Percentiles rank a stretch among this genome's conserved stretches.
Evolutionary conservation across 1,140 invertebrate genomes (phyloP).

Genomic region (Tetramorium simillimum): DNA sequence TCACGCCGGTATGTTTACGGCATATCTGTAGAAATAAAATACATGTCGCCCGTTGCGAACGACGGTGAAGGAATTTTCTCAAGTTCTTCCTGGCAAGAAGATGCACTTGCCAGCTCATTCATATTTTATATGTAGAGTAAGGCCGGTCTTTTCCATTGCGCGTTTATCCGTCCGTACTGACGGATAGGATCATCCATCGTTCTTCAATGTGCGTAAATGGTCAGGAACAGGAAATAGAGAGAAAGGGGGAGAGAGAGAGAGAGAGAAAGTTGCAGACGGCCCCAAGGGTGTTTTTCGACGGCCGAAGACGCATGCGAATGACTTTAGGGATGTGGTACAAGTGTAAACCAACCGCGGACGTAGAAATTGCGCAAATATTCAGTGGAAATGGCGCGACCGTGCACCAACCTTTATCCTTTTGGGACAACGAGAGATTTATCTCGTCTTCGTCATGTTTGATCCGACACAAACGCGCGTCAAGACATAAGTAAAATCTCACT

Average conservation of each 20-base stretch:
- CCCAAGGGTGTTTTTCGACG: neutral
- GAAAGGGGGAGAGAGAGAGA: neutral
- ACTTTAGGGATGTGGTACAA: constrained; percentile 35
- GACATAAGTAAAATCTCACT: neutral
- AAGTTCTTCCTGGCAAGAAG: constrained; percentile 18
- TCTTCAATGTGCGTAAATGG: constrained; percentile 28
- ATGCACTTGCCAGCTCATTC: constrained; percentile 41
- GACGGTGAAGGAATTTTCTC: constrained; percentile 18
- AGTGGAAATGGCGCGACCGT: neutral
- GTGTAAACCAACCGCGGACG: neutral
- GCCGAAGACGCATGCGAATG: constrained; percentile 52
- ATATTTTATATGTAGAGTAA: constrained; percentile 45
- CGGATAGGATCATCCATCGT: constrained; percentile 35
- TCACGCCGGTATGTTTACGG: neutral
- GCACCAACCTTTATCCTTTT: neutral
- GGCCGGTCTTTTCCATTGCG: neutral
- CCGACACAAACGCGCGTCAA: neutral
- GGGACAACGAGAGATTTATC: constrained; percentile 43
- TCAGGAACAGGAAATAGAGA: neutral
- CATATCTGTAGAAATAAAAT: constrained; percentile 8
- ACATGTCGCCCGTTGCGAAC: neutral
- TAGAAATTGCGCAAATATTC: constrained; percentile 30
- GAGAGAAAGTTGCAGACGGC: neutral
- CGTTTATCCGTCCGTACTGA: constrained; percentile 32
- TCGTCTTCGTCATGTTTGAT: neutral